phyloP scores from a whole-genome alignment of 2,113 vertebrate species.

The Gymnorhina tibicen region DNA sequence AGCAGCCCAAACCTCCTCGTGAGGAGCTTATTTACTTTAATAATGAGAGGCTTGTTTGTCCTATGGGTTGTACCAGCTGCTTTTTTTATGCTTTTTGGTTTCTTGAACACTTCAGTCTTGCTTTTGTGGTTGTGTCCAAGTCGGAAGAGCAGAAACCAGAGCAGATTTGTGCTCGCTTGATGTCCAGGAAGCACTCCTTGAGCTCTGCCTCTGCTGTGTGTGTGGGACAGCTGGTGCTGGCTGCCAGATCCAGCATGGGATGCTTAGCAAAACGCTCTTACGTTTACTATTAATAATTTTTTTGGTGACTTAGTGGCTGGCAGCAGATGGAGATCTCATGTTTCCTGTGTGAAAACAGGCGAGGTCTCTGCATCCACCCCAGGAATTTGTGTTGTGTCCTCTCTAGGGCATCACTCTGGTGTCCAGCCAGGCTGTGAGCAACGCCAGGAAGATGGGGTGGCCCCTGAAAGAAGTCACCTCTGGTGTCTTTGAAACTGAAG shows the following conservation, averaged over 20 bases:
- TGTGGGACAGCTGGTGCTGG: not conserved
- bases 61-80: not conserved
- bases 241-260: not conserved
- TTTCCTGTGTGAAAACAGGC: not conserved
- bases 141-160: not conserved
- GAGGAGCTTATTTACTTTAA: not conserved
- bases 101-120: not conserved
- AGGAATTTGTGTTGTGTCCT: not conserved
- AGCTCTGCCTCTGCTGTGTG: not conserved
- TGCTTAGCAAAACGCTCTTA: not conserved
- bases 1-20: not conserved
- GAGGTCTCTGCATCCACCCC: not conserved
- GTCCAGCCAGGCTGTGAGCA: conserved; percentile 87
- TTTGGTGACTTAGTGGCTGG: not conserved
- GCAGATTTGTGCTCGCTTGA: not conserved
- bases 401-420: conserved; percentile 86
- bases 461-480: conserved; percentile 79
- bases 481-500: conserved; percentile 81
- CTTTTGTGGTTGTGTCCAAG: not conserved
- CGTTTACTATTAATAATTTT: not conserved
- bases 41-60: not conserved
- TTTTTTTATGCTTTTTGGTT: not conserved
- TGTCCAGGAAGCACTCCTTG: not conserved
- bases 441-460: conserved; percentile 85
- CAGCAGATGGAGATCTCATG: not conserved